Base-by-base conservation (phyloP, 2,888 invertebrate species). In the Trichogramma evanescens region DNA sequence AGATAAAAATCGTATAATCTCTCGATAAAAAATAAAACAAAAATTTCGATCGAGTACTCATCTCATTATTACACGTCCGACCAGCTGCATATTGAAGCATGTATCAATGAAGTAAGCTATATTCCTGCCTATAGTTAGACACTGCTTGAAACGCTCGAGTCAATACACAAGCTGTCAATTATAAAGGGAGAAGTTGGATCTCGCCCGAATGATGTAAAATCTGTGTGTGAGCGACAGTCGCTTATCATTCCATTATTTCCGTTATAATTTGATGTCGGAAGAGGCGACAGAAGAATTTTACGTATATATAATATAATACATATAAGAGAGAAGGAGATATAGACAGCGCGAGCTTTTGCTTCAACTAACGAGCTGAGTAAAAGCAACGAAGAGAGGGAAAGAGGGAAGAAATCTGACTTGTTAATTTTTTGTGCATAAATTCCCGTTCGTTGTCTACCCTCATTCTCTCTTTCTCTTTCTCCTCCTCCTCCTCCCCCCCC, bases 351-450 rank as follows among this genome's bases (percentile, higher is more conserved):
- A 26, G 26, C 26, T 26, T 26, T 26, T 26, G 26, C 26, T 26
- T 26, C 26, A 13, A 26, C 42, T 5, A 46, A 42, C 8, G 40
- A 45, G 54, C 54, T 40, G 61, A 49, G 56, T 61, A 52, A 42
- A 41, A 43, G 43, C 10, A 49, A 61, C 13, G 50, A 9, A 38
- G 55, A 39, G 60, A 41, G 39, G 46, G 40, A 50, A 54, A 63
- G 56, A 66, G 57, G 63, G 62, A 63, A 65, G 68, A 71, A 70
- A 75, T 76, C 74, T 73, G 76, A 76, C 76, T 76, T 76, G 76
- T 76, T 76, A 75, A 76, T 76, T 75, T 74, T 73, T 72, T 69
- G 70, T 65, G 74, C 73, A 75, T 74, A 76, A 76, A 76, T 76
- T 75, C 7, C 68, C 56, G 7, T 9, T 9, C 54, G 3, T 43